A percentile compares a stretch with the other conserved stretches of the same genome.
phyloP scores from a whole-genome alignment of 2,888 invertebrate species.

The Caenorhabditis wallacei region DNA sequence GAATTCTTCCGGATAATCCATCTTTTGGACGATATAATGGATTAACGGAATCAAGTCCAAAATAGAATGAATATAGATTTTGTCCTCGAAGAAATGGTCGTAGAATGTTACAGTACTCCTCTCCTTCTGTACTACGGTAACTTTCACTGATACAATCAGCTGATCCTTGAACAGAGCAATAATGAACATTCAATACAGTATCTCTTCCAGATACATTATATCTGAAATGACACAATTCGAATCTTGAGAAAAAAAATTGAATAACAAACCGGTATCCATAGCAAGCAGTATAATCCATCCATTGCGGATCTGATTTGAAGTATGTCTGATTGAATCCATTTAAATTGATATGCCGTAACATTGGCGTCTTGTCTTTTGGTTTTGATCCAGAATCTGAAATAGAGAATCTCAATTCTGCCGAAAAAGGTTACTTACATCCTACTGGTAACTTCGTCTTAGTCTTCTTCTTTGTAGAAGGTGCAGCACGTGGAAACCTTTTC shows the following conservation, averaged over 20 bases:
- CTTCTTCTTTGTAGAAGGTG: constrained; percentile 48
- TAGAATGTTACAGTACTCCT: constrained; percentile 74
- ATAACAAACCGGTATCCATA: constrained; percentile 77
- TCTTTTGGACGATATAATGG: constrained; percentile 41
- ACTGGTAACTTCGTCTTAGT: constrained; percentile 42
- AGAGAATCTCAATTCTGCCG: neutral
- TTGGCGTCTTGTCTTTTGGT: constrained; percentile 68
- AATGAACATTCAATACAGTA: constrained; percentile 76
- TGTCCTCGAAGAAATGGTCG: constrained; percentile 74
- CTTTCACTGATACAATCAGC: constrained; percentile 71
- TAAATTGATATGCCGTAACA: constrained; percentile 68
- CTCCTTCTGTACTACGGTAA: constrained; percentile 69
- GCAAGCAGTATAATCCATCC: constrained; percentile 78
- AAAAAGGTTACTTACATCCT: constrained; percentile 38
- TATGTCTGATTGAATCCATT: constrained; percentile 72
- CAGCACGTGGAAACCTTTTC: constrained; percentile 43
- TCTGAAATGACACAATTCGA: constrained; percentile 34
- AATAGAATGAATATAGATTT: constrained; percentile 67
- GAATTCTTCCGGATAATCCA: constrained; percentile 55
- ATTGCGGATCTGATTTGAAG: constrained; percentile 76
- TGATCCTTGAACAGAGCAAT: constrained; percentile 76
- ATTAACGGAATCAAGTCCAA: constrained; percentile 61
- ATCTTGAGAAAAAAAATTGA: neutral
- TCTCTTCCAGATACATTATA: constrained; percentile 78
- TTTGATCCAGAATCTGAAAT: constrained; percentile 70